These are phyloP conservation scores for Spicauda simplicius DNA, from an alignment of 2,888 invertebrate species.

Conservation along the genomic window DNA sequence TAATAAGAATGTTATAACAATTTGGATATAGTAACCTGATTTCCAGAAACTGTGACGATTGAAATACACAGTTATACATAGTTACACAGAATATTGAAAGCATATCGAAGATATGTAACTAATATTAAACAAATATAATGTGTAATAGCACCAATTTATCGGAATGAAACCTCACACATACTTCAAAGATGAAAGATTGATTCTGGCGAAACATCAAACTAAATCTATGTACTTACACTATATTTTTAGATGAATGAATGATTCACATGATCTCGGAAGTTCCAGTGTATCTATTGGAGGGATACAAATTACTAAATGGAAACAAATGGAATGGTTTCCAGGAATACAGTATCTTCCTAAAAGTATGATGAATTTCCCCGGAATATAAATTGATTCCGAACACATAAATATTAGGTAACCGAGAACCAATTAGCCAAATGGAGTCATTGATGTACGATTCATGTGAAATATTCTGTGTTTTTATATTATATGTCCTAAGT, in stretches of 20 bases:
- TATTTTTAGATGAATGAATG: slow-evolving; percentile 22
- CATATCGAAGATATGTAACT: neutral
- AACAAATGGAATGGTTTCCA: neutral
- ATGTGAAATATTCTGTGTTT: no score
- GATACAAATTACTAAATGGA: neutral
- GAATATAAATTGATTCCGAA: neutral
- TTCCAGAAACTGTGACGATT: neutral
- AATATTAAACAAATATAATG: neutral
- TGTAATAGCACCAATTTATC: neutral
- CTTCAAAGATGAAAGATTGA: slow-evolving; percentile 20
- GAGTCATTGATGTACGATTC: no score
- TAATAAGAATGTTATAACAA: no score
- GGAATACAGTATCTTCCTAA: neutral
- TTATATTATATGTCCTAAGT: no score
- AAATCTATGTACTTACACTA: slow-evolving; percentile 3
- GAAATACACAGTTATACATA: no score
- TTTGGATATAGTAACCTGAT: neutral
- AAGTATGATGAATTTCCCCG: neutral
- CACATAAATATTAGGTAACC: no score
- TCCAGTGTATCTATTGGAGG: neutral
- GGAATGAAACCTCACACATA: slow-evolving; percentile 6
- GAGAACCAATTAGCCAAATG: no score
- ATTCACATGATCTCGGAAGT: slow-evolving; percentile 19
- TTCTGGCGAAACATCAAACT: slow-evolving; percentile 40
- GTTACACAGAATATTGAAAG: no score